A percentile compares a stretch with the other conserved stretches of the same genome.
Evolutionary conservation across 2,113 vertebrate genomes (phyloP).

Genomic region (Phyllostomus discolor): DNA sequence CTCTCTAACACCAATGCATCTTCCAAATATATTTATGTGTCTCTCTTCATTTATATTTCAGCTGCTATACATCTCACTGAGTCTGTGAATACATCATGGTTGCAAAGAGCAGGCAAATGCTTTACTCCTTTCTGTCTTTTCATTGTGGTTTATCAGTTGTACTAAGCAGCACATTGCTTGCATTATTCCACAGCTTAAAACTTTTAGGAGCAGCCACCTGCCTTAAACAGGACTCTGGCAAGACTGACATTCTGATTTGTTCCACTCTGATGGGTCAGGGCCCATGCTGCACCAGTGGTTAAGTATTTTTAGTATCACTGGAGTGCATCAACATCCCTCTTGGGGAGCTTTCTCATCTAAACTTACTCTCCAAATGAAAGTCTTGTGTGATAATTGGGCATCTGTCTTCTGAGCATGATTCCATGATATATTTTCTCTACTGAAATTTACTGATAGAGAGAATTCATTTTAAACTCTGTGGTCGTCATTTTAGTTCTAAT

Average conservation of each 20-base stretch:
- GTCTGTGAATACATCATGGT: neutral
- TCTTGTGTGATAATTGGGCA: neutral
- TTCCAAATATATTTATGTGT: neutral
- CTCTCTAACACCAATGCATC: neutral
- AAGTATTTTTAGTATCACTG: neutral
- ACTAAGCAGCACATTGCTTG: neutral
- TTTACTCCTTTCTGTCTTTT: neutral
- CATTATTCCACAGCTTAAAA: neutral
- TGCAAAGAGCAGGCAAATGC: neutral
- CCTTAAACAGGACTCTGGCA: neutral
- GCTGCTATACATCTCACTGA: neutral
- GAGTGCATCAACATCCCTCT: neutral
- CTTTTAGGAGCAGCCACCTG: neutral
- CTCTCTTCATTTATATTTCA: slow-evolving; percentile 5
- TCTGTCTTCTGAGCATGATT: neutral
- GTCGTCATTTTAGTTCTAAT: neutral
- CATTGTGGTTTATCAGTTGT: neutral
- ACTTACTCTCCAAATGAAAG: neutral
- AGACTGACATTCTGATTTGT: neutral
- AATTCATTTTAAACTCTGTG: neutral
- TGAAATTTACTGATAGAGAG: neutral
- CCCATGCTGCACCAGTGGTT: neutral
- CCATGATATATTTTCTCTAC: neutral
- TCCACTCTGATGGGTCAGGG: neutral
- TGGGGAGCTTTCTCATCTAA: neutral